Base-by-base conservation (phyloP, 2,888 invertebrate species). In the Dryomyza anilis region DNA sequence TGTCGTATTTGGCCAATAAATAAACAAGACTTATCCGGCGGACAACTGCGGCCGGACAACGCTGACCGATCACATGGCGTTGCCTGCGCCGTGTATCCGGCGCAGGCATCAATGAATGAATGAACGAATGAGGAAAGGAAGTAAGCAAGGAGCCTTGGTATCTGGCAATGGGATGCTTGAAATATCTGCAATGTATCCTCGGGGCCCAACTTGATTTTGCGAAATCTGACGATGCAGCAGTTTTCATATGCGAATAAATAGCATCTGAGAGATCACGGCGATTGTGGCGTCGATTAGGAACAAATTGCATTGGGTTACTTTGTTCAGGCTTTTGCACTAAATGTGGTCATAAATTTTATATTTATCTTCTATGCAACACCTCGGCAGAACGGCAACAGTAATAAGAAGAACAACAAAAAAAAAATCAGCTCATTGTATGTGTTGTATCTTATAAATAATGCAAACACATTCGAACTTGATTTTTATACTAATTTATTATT, bases 341-440 rank as follows among this genome's bases (percentile, higher is more conserved):
- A 70, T 70, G 68, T 61, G 65, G 66, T 63, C 69, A 69, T 72
- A 72, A 70, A 71, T 71, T 67, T 69, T 69, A 66, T 61, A 66
- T 68, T 70, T 71, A 71, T 71, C 71, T 71, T 59, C 64, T 61
- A 70, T 68, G 69, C 63, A 67, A 69, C 69, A 70, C 68, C 61
- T 64, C 33, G 52, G 36, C 36, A 29, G 52, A 4, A 43, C 57
- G 19, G 16, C 23, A 25, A 23, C 23, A 50, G 25, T n/a, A n/a
- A 50, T 23, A 21, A 23, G 23, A 23, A 14, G 16, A 21, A 23
- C 7, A 12, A 12, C n/a, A n/a, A n/a, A n/a, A n/a, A n/a, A n/a
- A n/a, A n/a, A n/a, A n/a, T n/a, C n/a, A n/a, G n/a, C n/a, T n/a
- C n/a, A n/a, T n/a, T n/a, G n/a, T n/a, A n/a, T n/a, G n/a, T n/a